Percentiles rank a stretch among this genome's conserved stretches.
Conservation (phyloP, 1,140 invertebrate species). For the Pseudomyrmex dendroicus region DNA sequence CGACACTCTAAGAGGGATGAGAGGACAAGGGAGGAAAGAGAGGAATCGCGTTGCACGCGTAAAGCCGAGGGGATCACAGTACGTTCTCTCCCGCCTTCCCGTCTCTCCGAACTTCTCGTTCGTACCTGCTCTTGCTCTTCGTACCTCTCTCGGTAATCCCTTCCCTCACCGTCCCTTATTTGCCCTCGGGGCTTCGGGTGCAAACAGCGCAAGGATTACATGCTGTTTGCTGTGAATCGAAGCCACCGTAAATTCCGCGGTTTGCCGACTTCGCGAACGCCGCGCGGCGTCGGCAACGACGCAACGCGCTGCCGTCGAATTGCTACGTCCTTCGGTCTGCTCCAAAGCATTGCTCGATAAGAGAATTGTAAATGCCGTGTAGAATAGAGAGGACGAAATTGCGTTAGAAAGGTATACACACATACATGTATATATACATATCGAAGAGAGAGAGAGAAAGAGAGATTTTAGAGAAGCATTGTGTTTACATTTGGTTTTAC, state of each 20-base stretch:
- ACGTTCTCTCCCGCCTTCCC: not conserved
- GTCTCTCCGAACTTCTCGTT: constrained; percentile 28
- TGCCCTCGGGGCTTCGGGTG: constrained; percentile 50
- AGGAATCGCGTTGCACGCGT: constrained; percentile 27
- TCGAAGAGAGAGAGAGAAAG: not conserved
- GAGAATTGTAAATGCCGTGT: not conserved
- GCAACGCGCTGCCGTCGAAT: not conserved
- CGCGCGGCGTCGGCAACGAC: constrained; percentile 15
- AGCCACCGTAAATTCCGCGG: constrained; percentile 53
- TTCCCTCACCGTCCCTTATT: constrained; percentile 41
- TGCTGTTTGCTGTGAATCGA: constrained; percentile 57
- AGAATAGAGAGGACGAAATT: not conserved
- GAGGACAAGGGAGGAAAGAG: not conserved
- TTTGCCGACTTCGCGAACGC: constrained; percentile 47
- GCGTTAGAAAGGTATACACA: not conserved
- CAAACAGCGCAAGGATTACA: constrained; percentile 62
- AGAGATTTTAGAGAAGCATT: not conserved
- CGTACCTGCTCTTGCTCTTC: constrained; percentile 48
- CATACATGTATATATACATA: no score
- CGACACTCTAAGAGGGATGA: no score
- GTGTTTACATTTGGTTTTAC: no score
- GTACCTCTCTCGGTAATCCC: not conserved
- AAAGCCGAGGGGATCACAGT: constrained; percentile 43
- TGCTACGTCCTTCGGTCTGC: not conserved
- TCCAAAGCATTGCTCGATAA: not conserved